Base-by-base conservation (phyloP, 2,888 invertebrate genomes). In the Brenthis daphne region DNA sequence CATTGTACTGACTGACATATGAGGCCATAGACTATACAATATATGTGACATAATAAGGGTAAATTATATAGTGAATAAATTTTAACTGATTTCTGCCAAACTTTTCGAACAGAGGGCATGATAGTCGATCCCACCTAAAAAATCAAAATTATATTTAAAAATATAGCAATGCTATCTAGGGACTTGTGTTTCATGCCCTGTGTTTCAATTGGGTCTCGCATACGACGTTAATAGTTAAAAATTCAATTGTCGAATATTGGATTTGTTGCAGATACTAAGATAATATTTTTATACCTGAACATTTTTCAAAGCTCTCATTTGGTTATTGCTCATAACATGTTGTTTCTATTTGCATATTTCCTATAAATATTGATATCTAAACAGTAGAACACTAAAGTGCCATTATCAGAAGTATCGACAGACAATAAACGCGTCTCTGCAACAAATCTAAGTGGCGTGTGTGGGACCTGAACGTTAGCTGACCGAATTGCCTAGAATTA, bases 401-500 rank as follows among this genome's bases (percentile, higher is more conserved):
- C 53, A 54, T 63, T 53, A 63, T 43, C 37, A 43, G 2, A 53
- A 54, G 43, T 63, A 63, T 43, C 8, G 20, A 63, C 63, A 11
- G 63, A 63, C 63, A 63, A 63, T 63, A 63, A 63, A 54, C 14
- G 13, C 14, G n/a, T 61, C 51, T 60, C 65, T 65, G 48, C 54
- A 29, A 61, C 43, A 56, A 24, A 6, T 57, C 24, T 50, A 43
- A 29, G 16, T 29, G 33, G 47, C 50, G 16, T 48, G 20, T 47
- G 74, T 75, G 77, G 78, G 72, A 77, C 76, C 78, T 77, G 78
- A 77, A 73, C 76, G 75, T 56, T 50, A 85, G 85, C 82, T 76
- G 86, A 86, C 87, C 88, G 87, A 86, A 88, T 86, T 82, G 90
- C 88, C 90, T 92, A 92, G 90, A 81, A 79, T 89, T 85, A 90